Evolutionary conservation across 23 tunicate species (phyloP), one percentile per base, ranked within the genome.

Genomic region (Clavelina lepadiformis): DNA sequence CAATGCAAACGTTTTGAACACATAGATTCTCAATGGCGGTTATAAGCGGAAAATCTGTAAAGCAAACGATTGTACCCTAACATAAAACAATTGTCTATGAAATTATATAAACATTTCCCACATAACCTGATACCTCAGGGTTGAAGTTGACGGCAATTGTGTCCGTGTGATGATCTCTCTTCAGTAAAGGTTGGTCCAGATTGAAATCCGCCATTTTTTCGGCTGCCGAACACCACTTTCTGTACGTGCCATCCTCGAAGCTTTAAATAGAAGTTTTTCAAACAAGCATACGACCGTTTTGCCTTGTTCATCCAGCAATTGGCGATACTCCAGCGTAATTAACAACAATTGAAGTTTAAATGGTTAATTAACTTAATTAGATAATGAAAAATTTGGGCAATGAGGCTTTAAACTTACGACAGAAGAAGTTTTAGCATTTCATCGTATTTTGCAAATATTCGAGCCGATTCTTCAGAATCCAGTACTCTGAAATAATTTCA

Each of bases 401-500:
- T n/a, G n/a, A n/a, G n/a, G n/a, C 11, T 11, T 8, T 7, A 25
- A 0, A 57, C 80, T 72, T 72, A 86, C 95, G 35, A 24, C 31
- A 78, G 74, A 15, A 87, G 82, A 2, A 79, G 61, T 24, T 65
- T 60, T 35, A 79, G 67, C 96, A 87, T 87, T 49, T 87, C 86
- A 13, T 87, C 77, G 44, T 79, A 87, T 56, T 87, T 87, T 15
- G 41, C 86, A 54, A 87, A 87, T 0, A 87, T 66, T 67, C 78
- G 44, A 25, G 57, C 15, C 6, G 87, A 80, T 51, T 87, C 82
- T 27, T 87, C 86, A 30, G 96, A 87, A 24, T 82, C 58, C 28
- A 82, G 38, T 18, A 73, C 51, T 1, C 89, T 82, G 75, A 45
- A 73, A 53, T 31, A 79, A 51, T 28, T 19, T 19, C 21, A 13